Percentiles rank a stretch among this genome's conserved stretches.
Evolutionary conservation across 1,140 invertebrate genomes (phyloP).

Genomic region (Plodia interpunctella): DNA sequence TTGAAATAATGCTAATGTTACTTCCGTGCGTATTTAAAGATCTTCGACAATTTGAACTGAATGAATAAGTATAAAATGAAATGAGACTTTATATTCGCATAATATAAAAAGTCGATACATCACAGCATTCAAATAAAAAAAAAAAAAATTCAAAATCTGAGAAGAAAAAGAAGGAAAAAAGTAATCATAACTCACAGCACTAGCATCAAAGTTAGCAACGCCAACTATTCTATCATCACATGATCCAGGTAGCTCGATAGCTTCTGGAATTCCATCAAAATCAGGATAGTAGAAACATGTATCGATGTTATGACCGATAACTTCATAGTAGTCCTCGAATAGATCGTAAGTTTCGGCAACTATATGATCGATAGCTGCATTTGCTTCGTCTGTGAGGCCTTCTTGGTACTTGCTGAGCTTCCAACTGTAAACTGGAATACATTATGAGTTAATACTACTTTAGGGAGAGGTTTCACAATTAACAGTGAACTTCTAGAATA

Average conservation of each 20-base stretch:
- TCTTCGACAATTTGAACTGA: no score
- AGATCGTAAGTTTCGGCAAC: conserved; percentile 39
- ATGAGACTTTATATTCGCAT: no score
- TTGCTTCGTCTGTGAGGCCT: conserved; percentile 37
- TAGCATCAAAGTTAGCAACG: conserved; percentile 41
- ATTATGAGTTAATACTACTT: background rate
- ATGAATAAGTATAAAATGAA: no score
- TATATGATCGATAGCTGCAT: conserved; percentile 30
- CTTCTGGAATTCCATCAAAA: conserved; percentile 29
- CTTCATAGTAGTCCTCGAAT: conserved; percentile 45
- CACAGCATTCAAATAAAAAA: no score
- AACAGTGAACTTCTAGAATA: no score
- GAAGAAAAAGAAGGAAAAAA: no score
- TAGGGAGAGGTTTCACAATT: background rate
- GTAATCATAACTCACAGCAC: conserved; percentile 49
- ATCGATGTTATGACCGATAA: conserved; percentile 40
- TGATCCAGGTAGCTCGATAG: conserved; percentile 39
- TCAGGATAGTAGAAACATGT: conserved; percentile 63
- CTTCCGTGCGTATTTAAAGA: no score
- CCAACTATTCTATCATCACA: conserved; percentile 47
- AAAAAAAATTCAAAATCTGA: no score
- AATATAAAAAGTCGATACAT: no score
- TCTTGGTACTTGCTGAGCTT: conserved; percentile 42
- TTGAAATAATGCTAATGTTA: no score
- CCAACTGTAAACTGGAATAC: conserved; percentile 58